Conservation (phyloP, 2,113 vertebrate species). For the Atlantisia rogersi region DNA sequence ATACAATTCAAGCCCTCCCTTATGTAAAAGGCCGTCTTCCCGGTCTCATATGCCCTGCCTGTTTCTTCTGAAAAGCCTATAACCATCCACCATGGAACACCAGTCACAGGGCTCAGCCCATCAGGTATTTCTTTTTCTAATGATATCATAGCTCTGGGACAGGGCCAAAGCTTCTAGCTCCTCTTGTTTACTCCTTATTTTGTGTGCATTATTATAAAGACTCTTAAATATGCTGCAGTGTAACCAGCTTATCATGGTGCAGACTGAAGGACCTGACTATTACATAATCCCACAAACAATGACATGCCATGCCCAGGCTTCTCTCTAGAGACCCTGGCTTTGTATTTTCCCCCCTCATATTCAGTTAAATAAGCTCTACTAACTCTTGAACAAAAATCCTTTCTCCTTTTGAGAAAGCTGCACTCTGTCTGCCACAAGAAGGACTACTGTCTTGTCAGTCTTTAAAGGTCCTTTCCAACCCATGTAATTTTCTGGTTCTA, state of each 20-base stretch:
- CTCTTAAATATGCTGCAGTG: not conserved
- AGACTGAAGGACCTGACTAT: not conserved
- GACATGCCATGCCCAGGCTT: rapidly evolving
- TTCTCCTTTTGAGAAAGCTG: not conserved
- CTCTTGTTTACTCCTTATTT: not conserved
- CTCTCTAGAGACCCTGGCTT: not conserved
- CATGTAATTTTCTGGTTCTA: not conserved
- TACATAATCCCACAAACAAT: not conserved
- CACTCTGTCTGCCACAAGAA: rapidly evolving
- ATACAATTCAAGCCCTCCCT: not conserved
- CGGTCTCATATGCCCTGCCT: rapidly evolving
- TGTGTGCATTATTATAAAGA: not conserved
- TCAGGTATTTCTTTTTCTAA: rapidly evolving
- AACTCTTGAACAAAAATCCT: not conserved
- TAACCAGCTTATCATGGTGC: no score
- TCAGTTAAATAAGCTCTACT: not conserved
- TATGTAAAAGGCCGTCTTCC: rapidly evolving
- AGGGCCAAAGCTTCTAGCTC: not conserved
- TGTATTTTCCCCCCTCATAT: not conserved
- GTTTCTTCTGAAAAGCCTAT: rapidly evolving
- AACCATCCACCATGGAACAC: rapidly evolving
- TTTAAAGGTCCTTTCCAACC: not conserved
- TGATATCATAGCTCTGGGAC: not conserved
- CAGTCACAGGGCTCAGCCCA: not conserved
- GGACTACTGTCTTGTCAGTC: not conserved